Evolutionary conservation across 2,113 vertebrate genomes (phyloP), one percentile per base, ranked within the genome.

Genomic region (Chinchilla lanigera): DNA sequence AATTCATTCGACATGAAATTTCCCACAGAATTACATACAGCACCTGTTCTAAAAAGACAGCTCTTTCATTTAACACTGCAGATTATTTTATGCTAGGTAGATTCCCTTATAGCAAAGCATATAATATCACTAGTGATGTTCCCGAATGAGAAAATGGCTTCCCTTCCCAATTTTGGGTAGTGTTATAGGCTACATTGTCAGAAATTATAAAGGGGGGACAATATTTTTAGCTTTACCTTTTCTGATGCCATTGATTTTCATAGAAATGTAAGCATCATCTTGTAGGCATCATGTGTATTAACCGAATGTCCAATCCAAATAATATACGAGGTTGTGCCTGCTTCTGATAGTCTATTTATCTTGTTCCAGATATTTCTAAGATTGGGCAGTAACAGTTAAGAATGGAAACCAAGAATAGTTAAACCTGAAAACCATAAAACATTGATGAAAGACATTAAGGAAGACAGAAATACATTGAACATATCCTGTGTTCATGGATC

Each of bases 21-120:
- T 56, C 28, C 52, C 47, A 67, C 0, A 28, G 90, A 96, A 92
- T 97, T 73, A 65, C 3, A 83, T 73, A 65, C 3, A 83, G 60
- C 7, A 8, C 10, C n/a, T 92, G 28, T 80, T 96, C 41, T 90
- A 88, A 63, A 82, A 93, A 80, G 33, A 90, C 41, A 95, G 30
- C 10, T 82, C 26, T 69, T 94, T 78, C 75, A 71, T 85, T 92
- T 52, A 77, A 44, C n/a, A 56, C 26, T 63, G 35, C 28, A 67
- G 67, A 63, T 84, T 56, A 71, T 16, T 77, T 50, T 30, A 50
- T 65, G 58, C 28, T 86, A 61, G 86, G 30, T 8, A 71, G 28
- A 14, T 85, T 83, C 67, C 52, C 65, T 52, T 54, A 22, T 2
- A 96, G 65, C 10, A 60, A 77, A 93, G 12, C 52, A 90, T 77